Percentiles rank a stretch among this genome's conserved stretches.
phyloP scores from a whole-genome alignment of 2,113 vertebrate genomes.

The Nothobranchius kuhntae region DNA sequence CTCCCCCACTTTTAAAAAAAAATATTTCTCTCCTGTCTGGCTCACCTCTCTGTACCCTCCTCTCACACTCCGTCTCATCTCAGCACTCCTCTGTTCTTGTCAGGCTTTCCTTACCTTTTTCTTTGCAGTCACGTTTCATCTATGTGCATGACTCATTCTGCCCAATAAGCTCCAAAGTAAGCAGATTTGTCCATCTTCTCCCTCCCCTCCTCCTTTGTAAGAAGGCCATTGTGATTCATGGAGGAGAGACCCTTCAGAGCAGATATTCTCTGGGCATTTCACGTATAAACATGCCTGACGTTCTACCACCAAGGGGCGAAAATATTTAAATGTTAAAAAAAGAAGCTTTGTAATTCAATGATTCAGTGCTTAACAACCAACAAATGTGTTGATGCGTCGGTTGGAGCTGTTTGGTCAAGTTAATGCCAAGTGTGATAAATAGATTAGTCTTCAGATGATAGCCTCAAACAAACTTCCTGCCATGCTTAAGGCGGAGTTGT shows the following conservation, averaged over 20 bases:
- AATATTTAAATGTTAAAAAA: slow-evolving; percentile 52
- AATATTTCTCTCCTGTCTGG: slow-evolving; percentile 27
- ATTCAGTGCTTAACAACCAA: slow-evolving; percentile 70
- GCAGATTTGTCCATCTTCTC: slow-evolving; percentile 82
- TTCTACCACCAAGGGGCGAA: slow-evolving; percentile 60
- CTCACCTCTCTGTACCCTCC: slow-evolving; percentile 60
- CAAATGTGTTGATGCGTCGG: slow-evolving; percentile 64
- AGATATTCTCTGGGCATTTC: slow-evolving; percentile 80
- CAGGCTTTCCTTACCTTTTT: slow-evolving; percentile 74
- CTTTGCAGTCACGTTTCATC: slow-evolving; percentile 82
- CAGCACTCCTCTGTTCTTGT: slow-evolving; percentile 42
- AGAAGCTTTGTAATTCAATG: slow-evolving; percentile 52
- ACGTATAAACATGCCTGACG: slow-evolving; percentile 82
- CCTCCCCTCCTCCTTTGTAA: slow-evolving; percentile 59
- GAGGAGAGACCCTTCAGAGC: slow-evolving; percentile 78
- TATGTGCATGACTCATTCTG: slow-evolving; percentile 81
- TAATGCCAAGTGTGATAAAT: slow-evolving; percentile 81
- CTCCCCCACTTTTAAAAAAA: background rate
- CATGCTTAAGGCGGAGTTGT: slow-evolving; percentile 66
- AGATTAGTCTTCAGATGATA: slow-evolving; percentile 80
- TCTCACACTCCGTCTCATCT: slow-evolving; percentile 47
- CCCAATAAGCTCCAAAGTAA: slow-evolving; percentile 87
- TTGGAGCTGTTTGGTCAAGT: slow-evolving; percentile 67
- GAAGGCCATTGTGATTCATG: slow-evolving; percentile 83
- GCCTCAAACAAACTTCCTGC: slow-evolving; percentile 72